Conservation (phyloP, 53 echinoderm and acorn worm genomes). For the Apostichopus leukothele region DNA sequence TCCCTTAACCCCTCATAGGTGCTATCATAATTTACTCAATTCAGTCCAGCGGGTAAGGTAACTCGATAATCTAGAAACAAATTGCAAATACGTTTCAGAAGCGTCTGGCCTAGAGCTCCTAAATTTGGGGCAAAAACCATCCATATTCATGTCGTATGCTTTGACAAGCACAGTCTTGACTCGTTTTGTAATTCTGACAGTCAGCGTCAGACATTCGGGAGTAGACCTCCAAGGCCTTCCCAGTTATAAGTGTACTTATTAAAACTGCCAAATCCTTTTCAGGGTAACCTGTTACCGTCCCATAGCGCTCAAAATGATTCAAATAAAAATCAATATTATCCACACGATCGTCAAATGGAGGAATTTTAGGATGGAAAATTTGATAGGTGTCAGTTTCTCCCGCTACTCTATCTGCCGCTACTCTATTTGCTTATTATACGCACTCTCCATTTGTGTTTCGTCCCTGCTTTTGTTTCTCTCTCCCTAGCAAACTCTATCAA, state of each 20-base stretch:
- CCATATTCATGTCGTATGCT: not conserved
- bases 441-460: no score
- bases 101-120: not conserved
- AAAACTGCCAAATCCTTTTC: not conserved
- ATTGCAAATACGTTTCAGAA: not conserved
- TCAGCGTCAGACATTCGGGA: not conserved
- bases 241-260: not conserved
- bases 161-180: not conserved
- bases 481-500: no score
- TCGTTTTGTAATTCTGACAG: not conserved
- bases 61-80: not conserved
- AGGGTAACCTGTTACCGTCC: conserved; percentile 13
- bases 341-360: conserved; percentile 61
- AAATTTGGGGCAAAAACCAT: not conserved
- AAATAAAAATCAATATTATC: conserved; percentile 71
- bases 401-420: no score
- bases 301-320: conserved; percentile 63
- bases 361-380: conserved; percentile 13
- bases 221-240: not conserved
- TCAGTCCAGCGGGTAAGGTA: not conserved
- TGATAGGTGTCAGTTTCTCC: no score
- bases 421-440: no score
- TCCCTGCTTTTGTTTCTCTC: no score
- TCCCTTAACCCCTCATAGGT: not conserved
- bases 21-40: not conserved